These are phyloP conservation scores for Teleogryllus oceanicus DNA, from an alignment of 2,888 invertebrate species.

Conservation along the genomic window DNA sequence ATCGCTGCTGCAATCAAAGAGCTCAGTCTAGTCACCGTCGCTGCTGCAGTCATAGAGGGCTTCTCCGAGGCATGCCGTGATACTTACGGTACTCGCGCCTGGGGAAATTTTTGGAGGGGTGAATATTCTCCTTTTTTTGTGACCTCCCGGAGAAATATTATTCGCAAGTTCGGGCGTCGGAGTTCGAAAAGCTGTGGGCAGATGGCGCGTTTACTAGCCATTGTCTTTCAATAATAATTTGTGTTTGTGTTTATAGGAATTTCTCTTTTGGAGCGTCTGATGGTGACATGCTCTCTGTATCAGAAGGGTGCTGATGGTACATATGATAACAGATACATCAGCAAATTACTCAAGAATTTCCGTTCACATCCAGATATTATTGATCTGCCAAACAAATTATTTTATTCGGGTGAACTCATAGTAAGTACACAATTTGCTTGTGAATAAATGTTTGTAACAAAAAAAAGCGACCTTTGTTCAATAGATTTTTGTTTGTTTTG, in stretches of 20 bases:
- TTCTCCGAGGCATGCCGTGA: no score
- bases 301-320: constrained; percentile 23
- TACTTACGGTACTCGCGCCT: no score
- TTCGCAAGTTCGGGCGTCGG: no score
- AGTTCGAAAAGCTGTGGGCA: no score
- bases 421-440: constrained; percentile 33
- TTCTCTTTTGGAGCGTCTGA: constrained; percentile 37
- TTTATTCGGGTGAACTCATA: constrained; percentile 50
- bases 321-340: constrained; percentile 50
- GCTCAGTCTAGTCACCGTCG: no score
- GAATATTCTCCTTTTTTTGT: no score
- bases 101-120: no score
- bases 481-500: neutral
- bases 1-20: no score
- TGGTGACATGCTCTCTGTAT: constrained; percentile 34
- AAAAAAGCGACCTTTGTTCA: neutral
- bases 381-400: constrained; percentile 48
- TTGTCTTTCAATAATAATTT: neutral
- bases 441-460: neutral
- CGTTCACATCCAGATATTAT: constrained; percentile 50
- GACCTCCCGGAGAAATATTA: no score
- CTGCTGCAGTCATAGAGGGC: no score
- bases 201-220: no score
- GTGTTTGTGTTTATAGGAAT: constrained; percentile 31
- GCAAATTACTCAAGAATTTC: constrained; percentile 52